Percentiles rank a stretch among this genome's conserved stretches.
Evolutionary conservation across 1,140 invertebrate genomes (phyloP).

Genomic region (Galleria mellonella): DNA sequence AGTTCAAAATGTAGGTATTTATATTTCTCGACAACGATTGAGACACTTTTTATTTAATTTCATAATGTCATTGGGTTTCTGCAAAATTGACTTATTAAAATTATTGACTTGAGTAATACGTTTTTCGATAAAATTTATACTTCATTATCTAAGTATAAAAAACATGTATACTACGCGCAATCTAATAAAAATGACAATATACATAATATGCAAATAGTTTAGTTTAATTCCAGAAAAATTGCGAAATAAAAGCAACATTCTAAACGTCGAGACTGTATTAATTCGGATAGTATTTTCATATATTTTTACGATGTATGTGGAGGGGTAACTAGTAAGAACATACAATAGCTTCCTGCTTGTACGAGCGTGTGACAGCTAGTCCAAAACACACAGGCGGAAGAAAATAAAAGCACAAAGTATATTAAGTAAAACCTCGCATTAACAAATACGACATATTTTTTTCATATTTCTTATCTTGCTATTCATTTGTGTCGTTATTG

Average conservation of each 20-base stretch:
- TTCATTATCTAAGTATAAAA: no score
- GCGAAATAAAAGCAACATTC: slow-evolving; percentile 17
- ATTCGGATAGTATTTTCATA: slow-evolving; percentile 33
- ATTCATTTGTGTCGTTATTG: not conserved
- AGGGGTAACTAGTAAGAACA: slow-evolving; percentile 27
- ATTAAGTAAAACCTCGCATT: slow-evolving; percentile 28
- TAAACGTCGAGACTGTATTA: slow-evolving; percentile 32
- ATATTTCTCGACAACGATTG: no score
- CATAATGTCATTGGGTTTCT: no score
- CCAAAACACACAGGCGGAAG: slow-evolving; percentile 17
- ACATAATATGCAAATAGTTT: no score
- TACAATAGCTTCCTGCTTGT: slow-evolving; percentile 20
- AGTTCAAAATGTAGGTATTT: no score
- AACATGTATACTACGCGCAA: no score
- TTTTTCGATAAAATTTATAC: no score
- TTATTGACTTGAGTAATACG: no score
- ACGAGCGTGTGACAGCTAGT: slow-evolving; percentile 25
- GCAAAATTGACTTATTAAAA: no score
- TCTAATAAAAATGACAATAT: no score
- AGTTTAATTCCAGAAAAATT: slow-evolving; percentile 18
- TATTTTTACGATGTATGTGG: slow-evolving; percentile 27
- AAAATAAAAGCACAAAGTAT: slow-evolving; percentile 20
- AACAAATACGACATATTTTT: slow-evolving; percentile 7
- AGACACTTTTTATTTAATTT: no score
- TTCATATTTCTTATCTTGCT: not conserved